Evolutionary conservation across 2,888 invertebrate species (phyloP).

Genomic region (Pristionchus entomophagus): DNA sequence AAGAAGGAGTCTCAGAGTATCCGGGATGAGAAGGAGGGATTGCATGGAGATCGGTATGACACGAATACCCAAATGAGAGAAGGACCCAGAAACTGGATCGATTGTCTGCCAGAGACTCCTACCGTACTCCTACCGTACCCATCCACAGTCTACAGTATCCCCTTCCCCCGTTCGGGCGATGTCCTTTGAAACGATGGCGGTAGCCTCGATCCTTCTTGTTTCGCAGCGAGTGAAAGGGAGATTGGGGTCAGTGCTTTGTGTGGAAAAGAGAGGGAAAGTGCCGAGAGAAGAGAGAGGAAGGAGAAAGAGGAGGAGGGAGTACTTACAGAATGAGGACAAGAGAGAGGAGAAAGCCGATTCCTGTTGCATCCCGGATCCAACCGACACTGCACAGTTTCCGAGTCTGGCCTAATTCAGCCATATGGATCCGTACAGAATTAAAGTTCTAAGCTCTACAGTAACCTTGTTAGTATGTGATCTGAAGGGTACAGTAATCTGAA

Average conservation of each 20-base stretch:
- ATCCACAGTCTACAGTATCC: no score
- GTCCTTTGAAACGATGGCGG: neutral
- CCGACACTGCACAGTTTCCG: neutral
- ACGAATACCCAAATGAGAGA: constrained; percentile 29
- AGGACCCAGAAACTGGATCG: neutral
- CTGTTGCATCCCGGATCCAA: neutral
- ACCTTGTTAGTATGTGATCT: neutral
- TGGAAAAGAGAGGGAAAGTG: constrained; percentile 45
- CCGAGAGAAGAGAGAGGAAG: constrained; percentile 16
- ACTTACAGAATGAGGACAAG: constrained; percentile 37
- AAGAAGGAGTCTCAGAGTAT: neutral
- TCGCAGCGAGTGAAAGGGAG: constrained; percentile 36
- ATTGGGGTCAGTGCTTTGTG: constrained; percentile 45
- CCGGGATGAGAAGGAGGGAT: constrained; percentile 15
- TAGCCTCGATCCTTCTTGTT: constrained; percentile 11
- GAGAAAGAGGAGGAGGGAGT: constrained; percentile 15
- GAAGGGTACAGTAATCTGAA: neutral
- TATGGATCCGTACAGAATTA: no score
- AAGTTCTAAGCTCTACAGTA: neutral
- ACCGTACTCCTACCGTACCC: neutral
- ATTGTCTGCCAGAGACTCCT: neutral
- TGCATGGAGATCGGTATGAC: constrained; percentile 20
- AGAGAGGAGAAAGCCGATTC: constrained; percentile 2
- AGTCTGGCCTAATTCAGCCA: neutral
- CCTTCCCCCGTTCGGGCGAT: neutral